Percentiles rank a stretch among this genome's conserved stretches.
phyloP scores from a whole-genome alignment of 2,888 invertebrate species.

The Heliconius sara region DNA sequence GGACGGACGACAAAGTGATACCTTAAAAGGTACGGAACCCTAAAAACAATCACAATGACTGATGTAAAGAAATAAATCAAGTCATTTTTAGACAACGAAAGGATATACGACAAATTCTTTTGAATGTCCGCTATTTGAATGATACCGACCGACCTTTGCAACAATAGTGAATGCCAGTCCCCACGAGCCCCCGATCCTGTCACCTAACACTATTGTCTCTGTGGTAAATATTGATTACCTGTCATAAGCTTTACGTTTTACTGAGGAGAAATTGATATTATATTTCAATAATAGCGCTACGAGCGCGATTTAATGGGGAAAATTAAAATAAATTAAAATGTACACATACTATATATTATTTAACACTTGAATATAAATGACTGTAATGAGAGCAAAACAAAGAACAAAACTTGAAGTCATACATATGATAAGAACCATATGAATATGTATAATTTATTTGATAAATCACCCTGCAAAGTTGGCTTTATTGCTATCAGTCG shows the following conservation, averaged over 20 bases:
- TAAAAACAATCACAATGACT: background rate
- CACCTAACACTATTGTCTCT: slow-evolving; percentile 2
- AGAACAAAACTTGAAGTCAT: background rate
- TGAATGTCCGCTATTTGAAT: background rate
- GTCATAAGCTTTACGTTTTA: slow-evolving; percentile 5
- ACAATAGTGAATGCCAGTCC: slow-evolving; percentile 5
- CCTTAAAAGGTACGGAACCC: background rate
- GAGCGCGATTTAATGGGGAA: background rate
- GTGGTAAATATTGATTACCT: slow-evolving; percentile 4
- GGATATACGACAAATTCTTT: slow-evolving; percentile 7
- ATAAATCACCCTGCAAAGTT: background rate
- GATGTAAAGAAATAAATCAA: background rate
- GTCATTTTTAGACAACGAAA: background rate
- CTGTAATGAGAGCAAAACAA: background rate
- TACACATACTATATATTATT: background rate
- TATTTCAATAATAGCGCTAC: background rate
- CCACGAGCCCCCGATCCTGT: slow-evolving; percentile 5
- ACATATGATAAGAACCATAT: background rate
- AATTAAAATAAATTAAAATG: background rate
- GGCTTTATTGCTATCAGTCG: slow-evolving; percentile 9
- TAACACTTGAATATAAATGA: background rate
- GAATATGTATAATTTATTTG: background rate
- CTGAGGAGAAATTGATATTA: background rate
- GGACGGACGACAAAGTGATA: no score
- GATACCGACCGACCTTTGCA: slow-evolving; percentile 3